phyloP scores from a whole-genome alignment of 2,113 vertebrate species.

The Istiophorus platypterus region DNA sequence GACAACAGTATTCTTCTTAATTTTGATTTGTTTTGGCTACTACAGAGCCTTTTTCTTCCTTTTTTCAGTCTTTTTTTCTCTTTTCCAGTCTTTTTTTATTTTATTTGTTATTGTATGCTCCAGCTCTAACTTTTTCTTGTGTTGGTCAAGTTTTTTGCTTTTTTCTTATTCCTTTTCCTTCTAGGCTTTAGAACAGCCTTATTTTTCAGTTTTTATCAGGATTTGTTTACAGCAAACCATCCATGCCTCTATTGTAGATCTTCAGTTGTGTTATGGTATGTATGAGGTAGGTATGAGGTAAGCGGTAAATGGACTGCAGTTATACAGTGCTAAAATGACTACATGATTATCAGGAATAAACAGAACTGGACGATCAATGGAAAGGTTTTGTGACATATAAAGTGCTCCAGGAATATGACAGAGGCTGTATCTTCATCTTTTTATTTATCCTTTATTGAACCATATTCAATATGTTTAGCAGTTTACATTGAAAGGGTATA shows the following conservation, averaged over 20 bases:
- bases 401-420: not conserved
- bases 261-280: not conserved
- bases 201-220: not conserved
- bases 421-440: not conserved
- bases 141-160: not conserved
- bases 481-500: no score
- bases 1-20: no score
- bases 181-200: not conserved
- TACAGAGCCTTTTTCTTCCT: no score
- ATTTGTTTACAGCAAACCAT: not conserved
- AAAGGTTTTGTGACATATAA: not conserved
- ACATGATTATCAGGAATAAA: not conserved
- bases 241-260: not conserved
- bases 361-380: not conserved
- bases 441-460: no score
- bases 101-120: not conserved
- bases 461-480: no score
- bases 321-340: no score
- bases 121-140: not conserved
- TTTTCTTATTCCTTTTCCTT: not conserved
- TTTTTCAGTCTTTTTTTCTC: not conserved
- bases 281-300: not conserved
- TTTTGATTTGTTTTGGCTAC: no score
- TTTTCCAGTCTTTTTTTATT: no score
- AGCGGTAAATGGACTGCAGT: no score